These are phyloP conservation scores for Asteroscopus sphinx DNA, from an alignment of 2,888 invertebrate genomes.

Conservation along the genomic window DNA sequence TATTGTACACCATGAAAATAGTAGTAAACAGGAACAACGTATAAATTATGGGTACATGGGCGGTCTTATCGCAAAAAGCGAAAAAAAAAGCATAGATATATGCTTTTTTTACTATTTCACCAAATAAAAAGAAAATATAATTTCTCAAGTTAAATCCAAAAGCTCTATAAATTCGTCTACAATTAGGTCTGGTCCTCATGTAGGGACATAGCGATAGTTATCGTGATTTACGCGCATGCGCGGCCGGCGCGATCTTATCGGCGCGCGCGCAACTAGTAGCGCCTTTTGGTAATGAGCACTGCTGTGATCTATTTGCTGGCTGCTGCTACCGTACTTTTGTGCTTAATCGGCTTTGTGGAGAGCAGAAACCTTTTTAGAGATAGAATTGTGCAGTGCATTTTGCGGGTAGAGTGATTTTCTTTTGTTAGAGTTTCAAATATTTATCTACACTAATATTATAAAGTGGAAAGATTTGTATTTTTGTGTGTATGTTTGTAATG, in stretches of 20 bases:
- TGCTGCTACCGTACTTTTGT: constrained; percentile 51
- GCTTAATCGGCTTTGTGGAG: constrained; percentile 44
- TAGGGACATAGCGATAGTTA: constrained; percentile 77
- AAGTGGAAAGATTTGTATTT: too few relatives aligned
- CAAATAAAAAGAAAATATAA: too few relatives aligned
- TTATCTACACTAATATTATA: too few relatives aligned
- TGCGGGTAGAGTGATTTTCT: not conserved
- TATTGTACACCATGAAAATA: too few relatives aligned
- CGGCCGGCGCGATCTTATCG: constrained; percentile 70
- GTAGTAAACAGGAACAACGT: too few relatives aligned
- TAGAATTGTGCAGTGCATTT: constrained; percentile 17
- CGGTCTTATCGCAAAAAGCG: too few relatives aligned
- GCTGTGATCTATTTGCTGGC: constrained; percentile 61
- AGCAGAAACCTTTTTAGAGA: not conserved
- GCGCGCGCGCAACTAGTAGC: constrained; percentile 59
- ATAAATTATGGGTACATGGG: too few relatives aligned
- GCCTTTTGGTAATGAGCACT: constrained; percentile 77
- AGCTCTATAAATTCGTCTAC: constrained; percentile 68
- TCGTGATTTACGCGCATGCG: constrained; percentile 79
- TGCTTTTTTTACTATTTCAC: too few relatives aligned
- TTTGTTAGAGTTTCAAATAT: not conserved
- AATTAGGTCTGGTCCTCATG: constrained; percentile 81
- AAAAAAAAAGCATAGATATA: too few relatives aligned
- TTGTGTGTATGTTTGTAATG: too few relatives aligned
- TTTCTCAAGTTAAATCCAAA: constrained; percentile 4